Evolutionary conservation across 37 sponge, comb jelly and placozoan species (phyloP).

Genomic region (Cliona cf. orientalis): DNA sequence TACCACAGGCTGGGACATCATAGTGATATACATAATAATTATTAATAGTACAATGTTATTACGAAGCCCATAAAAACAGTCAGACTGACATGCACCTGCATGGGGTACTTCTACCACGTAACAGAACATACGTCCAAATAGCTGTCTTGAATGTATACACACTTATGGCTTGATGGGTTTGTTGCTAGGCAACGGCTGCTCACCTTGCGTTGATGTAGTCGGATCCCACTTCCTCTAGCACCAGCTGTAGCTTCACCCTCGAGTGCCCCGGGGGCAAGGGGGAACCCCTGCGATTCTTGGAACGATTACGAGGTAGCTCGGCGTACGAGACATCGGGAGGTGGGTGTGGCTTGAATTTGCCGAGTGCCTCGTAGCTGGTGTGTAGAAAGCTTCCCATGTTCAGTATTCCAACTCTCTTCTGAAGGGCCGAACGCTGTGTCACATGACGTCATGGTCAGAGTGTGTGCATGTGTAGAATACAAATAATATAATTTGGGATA

Average conservation of each 20-base stretch:
- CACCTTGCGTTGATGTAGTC: conserved; percentile 92
- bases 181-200: no score
- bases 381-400: conserved; percentile 74
- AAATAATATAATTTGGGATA: no score
- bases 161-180: no score
- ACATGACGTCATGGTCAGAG: neutral
- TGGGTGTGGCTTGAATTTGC: neutral
- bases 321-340: neutral
- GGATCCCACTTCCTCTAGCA: conserved; percentile 64
- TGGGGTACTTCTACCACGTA: no score
- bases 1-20: no score
- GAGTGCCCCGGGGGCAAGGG: conserved; percentile 63
- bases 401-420: conserved; percentile 58
- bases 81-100: no score
- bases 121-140: no score
- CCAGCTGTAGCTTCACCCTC: conserved; percentile 76
- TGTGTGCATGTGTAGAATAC: neutral
- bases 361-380: conserved; percentile 46
- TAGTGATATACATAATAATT: no score
- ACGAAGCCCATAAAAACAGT: no score
- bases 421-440: conserved; percentile 46
- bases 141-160: no score
- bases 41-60: no score
- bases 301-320: conserved; percentile 11
- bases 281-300: conserved; percentile 45